These are phyloP conservation scores for Sorex maritimensis DNA, from an alignment of 2,797 vertebrate species.

Conservation along the genomic window DNA sequence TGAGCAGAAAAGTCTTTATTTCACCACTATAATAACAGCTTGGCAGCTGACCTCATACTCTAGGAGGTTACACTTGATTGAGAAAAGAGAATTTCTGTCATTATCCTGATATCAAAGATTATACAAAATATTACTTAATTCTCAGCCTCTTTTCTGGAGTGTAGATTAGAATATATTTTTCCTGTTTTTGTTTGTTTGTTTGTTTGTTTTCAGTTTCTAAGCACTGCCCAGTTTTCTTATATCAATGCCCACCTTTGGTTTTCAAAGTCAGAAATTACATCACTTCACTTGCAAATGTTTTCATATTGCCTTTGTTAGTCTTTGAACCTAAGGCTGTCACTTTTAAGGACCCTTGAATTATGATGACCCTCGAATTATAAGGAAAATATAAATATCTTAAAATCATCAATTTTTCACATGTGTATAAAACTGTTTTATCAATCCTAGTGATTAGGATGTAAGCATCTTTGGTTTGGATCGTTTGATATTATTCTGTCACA, in stretches of 20 bases:
- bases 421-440: not conserved
- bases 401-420: not conserved
- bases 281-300: conserved; percentile 27
- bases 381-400: conserved; percentile 10
- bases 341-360: conserved; percentile 21
- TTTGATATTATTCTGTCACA: not conserved
- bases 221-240: not conserved
- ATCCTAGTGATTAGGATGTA: conserved; percentile 31
- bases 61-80: conserved; percentile 34
- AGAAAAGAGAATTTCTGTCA: not conserved
- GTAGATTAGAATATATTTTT: not conserved
- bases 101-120: conserved; percentile 3
- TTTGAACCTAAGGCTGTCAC: not conserved
- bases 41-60: not conserved
- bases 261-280: conserved; percentile 22
- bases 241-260: not conserved
- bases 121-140: conserved; percentile 28
- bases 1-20: not conserved
- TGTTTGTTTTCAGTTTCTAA: not conserved
- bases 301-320: conserved; percentile 21
- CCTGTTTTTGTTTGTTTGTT: too few species aligned
- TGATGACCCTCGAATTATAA: not conserved
- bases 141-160: not conserved
- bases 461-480: not conserved
- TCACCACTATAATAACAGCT: conserved; percentile 17